These are phyloP conservation scores for Epinephelus awoara DNA, from an alignment of 2,797 vertebrate species.

Conservation along the genomic window DNA sequence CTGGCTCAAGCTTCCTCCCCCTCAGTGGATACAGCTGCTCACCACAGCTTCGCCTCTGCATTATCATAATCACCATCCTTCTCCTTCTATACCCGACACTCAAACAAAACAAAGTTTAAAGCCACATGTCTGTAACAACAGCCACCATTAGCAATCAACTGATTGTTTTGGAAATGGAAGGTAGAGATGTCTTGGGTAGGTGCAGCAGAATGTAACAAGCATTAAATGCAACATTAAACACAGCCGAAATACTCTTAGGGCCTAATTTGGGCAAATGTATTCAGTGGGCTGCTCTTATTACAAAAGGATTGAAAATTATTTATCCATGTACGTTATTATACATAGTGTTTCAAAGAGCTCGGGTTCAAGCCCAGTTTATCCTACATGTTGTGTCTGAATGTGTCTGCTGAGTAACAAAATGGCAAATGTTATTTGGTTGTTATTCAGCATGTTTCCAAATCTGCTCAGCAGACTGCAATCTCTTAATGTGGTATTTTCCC, in stretches of 20 bases:
- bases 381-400: too few relatives aligned
- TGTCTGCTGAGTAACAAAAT: too few relatives aligned
- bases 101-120: slow-evolving; percentile 24
- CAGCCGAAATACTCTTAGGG: slow-evolving; percentile 23
- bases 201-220: slow-evolving; percentile 31
- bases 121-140: slow-evolving; percentile 43
- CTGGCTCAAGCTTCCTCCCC: slow-evolving; percentile 64
- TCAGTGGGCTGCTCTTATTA: slow-evolving; percentile 67
- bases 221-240: slow-evolving; percentile 71
- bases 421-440: too few relatives aligned
- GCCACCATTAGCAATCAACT: slow-evolving; percentile 34
- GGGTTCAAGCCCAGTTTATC: too few relatives aligned
- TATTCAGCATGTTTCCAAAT: too few relatives aligned
- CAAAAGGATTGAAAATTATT: slow-evolving; percentile 11
- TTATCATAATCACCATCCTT: slow-evolving; percentile 77
- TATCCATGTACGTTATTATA: too few relatives aligned
- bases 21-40: slow-evolving; percentile 84
- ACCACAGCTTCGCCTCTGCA: slow-evolving; percentile 71
- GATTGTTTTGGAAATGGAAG: slow-evolving; percentile 64
- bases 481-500: too few relatives aligned
- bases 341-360: too few relatives aligned
- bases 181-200: slow-evolving; percentile 61
- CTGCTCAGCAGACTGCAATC: too few relatives aligned
- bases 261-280: slow-evolving; percentile 67
- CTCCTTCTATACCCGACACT: neutral